Evolutionary conservation across 2,888 invertebrate species (phyloP).

Genomic region (Microctonus hyperodae): DNA sequence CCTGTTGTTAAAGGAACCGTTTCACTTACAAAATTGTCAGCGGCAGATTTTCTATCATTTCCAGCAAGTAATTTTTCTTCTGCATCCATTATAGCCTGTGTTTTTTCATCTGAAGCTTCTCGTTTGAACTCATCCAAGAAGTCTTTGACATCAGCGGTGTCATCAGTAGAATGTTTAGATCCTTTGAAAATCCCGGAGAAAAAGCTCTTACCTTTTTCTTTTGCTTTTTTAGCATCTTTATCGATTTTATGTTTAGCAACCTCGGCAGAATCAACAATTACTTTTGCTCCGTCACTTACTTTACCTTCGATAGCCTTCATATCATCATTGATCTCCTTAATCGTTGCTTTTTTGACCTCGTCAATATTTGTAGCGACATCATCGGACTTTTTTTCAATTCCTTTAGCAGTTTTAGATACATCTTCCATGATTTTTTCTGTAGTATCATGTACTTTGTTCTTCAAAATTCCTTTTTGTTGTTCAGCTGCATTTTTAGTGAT

Average conservation of each 20-base stretch:
- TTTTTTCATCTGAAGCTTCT: neutral
- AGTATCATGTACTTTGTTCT: constrained; percentile 53
- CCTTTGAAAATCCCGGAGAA: constrained; percentile 42
- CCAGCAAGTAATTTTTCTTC: neutral
- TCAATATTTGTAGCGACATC: constrained; percentile 23
- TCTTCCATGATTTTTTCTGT: constrained; percentile 62
- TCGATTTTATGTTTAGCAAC: constrained; percentile 34
- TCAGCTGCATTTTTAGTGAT: neutral
- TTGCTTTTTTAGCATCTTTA: constrained; percentile 40
- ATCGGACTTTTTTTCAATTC: constrained; percentile 60
- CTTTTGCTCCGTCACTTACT: constrained; percentile 33
- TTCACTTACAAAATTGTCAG: too few relatives aligned
- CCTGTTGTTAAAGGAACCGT: too few relatives aligned
- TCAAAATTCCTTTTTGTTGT: neutral
- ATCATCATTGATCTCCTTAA: constrained; percentile 40
- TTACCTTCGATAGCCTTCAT: constrained; percentile 37
- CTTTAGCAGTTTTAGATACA: constrained; percentile 56
- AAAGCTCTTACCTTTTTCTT: constrained; percentile 40
- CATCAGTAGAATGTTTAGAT: constrained; percentile 61
- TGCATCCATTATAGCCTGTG: neutral
- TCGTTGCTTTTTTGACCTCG: constrained; percentile 22
- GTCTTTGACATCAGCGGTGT: neutral
- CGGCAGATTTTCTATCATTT: too few relatives aligned
- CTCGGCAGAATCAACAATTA: constrained; percentile 17
- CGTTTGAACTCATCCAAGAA: neutral